Percentiles rank a stretch among this genome's conserved stretches.
Evolutionary conservation across 2,797 vertebrate genomes (phyloP).

Genomic region (Pseudochaenichthys georgianus): DNA sequence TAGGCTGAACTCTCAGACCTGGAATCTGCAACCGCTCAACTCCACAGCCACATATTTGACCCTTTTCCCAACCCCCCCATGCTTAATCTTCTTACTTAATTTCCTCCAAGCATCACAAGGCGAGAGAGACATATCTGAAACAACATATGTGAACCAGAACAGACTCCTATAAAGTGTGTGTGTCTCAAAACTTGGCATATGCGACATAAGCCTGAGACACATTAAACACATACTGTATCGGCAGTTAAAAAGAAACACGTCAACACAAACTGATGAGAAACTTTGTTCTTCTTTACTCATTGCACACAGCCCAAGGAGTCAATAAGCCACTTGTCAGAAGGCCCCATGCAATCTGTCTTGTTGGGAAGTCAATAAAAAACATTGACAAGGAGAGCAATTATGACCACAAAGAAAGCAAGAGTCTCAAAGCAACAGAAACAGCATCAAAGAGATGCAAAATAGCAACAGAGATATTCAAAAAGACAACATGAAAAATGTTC

Average conservation of each 20-base stretch:
- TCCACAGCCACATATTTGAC: conserved; percentile 63
- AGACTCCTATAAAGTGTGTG: conserved; percentile 4
- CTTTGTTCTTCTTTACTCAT: too few species aligned
- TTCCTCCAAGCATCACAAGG: conserved; percentile 41
- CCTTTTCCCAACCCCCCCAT: conserved; percentile 18
- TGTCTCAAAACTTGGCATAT: conserved; percentile 8
- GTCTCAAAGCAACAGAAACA: too few species aligned
- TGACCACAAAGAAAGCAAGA: too few species aligned
- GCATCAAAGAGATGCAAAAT: too few species aligned
- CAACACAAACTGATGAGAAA: not conserved
- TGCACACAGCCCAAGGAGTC: too few species aligned
- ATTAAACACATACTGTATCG: not conserved
- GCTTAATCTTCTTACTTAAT: conserved; percentile 45
- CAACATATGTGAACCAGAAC: conserved; percentile 31
- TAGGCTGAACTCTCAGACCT: conserved; percentile 60
- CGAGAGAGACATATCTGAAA: conserved; percentile 26
- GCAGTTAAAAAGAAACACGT: not conserved
- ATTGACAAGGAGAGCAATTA: too few species aligned
- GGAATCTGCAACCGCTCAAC: conserved; percentile 55
- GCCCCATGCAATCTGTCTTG: too few species aligned
- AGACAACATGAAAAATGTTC: too few species aligned
- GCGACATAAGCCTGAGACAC: not conserved
- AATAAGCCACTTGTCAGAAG: too few species aligned
- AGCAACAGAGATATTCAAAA: too few species aligned
- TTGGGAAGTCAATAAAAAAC: too few species aligned